Evolutionary conservation across 64 coral and sea anemone species (phyloP), one percentile per base, ranked within the genome.

Genomic region (Platygyra sinensis): DNA sequence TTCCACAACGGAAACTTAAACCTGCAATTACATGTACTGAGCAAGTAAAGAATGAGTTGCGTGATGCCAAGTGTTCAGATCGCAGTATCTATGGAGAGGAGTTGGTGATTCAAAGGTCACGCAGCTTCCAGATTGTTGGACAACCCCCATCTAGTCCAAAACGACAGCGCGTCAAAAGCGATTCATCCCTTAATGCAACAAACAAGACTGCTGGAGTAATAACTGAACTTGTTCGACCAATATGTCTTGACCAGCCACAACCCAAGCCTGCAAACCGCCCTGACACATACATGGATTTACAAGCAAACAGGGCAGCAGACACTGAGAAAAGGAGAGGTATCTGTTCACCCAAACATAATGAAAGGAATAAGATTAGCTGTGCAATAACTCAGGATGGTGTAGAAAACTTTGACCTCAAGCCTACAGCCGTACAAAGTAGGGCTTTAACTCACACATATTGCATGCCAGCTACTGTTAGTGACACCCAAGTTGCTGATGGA

Each of bases 121-220:
- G 62, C 62, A 85, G 81, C 62, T 85, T 85, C n/a, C 81, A 71
- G 33, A 85, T 85, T 85, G 81, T 72, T 67, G 33, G 67, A 39
- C 81, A 67, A 16, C 33, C 81, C 62, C 32, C 38, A 60, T 4
- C 12, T 85, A 6, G 46, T 15, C 18, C 19, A 50, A 49, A 71
- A 46, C 67, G 61, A 31, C 63, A 85, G 42, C 62, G 33, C 2
- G 9, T 50, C n/a, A 85, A 85, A 24, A 85, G 62, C 52, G 22
- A 51, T 6, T 17, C 32, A 27, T 29, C 36, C 16, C 22, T 25
- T 15, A 64, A 20, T 15, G 73, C 1, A 18, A 67, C 38, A 69
- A 72, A n/a, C n/a, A n/a, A 50, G 9, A 69, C 81, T 69, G 65
- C 1, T 36, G 33, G 1, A 3, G 33, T 11, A n/a, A 51, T 85